These are phyloP conservation scores for Eupsilia transversa DNA, from an alignment of 2,888 invertebrate genomes.

Conservation along the genomic window DNA sequence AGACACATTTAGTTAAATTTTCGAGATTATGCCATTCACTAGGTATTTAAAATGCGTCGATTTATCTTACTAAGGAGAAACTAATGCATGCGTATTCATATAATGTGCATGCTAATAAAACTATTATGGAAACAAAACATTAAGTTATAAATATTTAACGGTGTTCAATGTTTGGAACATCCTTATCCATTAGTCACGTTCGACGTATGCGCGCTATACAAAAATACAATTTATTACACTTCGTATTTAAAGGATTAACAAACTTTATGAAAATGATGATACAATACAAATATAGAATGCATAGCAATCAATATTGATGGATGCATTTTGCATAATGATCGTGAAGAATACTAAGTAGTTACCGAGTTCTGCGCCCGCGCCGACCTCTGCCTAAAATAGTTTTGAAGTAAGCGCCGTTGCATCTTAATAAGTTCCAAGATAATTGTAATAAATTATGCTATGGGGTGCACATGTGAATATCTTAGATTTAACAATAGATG, in stretches of 20 bases:
- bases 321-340: constrained; percentile 21
- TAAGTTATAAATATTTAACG: constrained; percentile 42
- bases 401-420: neutral
- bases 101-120: constrained; percentile 6
- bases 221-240: constrained; percentile 1
- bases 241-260: neutral
- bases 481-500: neutral
- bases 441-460: neutral
- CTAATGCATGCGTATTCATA: neutral
- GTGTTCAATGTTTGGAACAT: constrained; percentile 17
- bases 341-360: constrained; percentile 1
- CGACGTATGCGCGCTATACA: neutral
- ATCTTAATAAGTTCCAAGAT: constrained; percentile 13
- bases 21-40: neutral
- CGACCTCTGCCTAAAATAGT: constrained; percentile 12
- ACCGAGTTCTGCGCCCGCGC: neutral
- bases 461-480: neutral
- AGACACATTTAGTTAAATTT: too few relatives aligned
- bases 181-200: constrained; percentile 13
- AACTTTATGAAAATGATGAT: neutral
- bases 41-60: neutral
- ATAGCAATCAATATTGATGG: neutral
- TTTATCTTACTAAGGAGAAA: neutral
- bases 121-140: constrained; percentile 15
- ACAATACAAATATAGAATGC: neutral